Percentiles rank a stretch among this genome's conserved stretches.
phyloP scores from a whole-genome alignment of 1,140 invertebrate genomes.

The Monomorium pharaonis region DNA sequence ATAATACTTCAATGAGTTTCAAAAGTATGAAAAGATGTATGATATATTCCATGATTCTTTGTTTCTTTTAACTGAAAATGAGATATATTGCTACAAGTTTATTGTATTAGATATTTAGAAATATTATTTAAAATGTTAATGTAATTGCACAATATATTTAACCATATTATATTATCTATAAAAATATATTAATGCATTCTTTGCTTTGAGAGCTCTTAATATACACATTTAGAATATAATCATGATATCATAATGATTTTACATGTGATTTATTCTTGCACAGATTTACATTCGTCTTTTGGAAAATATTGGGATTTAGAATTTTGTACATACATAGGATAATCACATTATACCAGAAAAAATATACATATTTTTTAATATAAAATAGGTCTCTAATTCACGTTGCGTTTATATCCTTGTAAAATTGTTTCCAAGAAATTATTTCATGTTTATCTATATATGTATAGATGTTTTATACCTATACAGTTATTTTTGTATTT shows the following conservation, averaged over 20 bases:
- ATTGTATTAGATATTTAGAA: too few species aligned
- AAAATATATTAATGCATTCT: too few species aligned
- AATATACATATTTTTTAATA: constrained; percentile 62
- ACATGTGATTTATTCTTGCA: constrained; percentile 54
- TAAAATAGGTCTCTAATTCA: constrained; percentile 65
- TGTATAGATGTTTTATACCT: neutral
- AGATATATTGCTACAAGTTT: too few species aligned
- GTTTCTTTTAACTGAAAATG: too few species aligned
- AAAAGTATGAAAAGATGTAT: too few species aligned
- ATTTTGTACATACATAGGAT: constrained; percentile 13
- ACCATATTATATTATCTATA: too few species aligned
- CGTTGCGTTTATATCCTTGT: constrained; percentile 3
- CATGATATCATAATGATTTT: neutral
- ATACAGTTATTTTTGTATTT: constrained; percentile 1
- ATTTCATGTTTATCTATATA: neutral
- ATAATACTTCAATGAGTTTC: too few species aligned
- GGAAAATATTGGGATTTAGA: constrained; percentile 56
- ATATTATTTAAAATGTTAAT: too few species aligned
- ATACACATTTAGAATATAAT: neutral
- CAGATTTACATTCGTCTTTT: constrained; percentile 56
- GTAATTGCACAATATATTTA: too few species aligned
- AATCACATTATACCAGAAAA: constrained; percentile 52
- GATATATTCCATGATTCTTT: too few species aligned
- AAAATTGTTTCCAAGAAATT: constrained; percentile 17
- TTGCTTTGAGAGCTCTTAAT: too few species aligned